phyloP scores from a whole-genome alignment of 2,888 invertebrate genomes.

The Scrobipalpa costella region DNA sequence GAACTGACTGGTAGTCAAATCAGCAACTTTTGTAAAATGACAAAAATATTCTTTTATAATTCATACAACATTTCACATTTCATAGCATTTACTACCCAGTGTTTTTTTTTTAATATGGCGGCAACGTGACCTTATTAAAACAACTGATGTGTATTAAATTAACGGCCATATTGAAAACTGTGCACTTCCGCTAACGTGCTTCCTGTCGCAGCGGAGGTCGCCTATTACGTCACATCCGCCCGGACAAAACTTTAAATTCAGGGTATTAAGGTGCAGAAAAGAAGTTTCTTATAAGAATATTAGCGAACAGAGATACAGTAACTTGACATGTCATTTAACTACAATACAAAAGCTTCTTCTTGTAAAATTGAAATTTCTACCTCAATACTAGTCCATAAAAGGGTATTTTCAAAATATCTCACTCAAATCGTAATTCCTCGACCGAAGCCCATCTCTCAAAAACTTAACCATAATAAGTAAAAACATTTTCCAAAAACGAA shows the following conservation, averaged over 20 bases:
- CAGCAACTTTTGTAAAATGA: neutral
- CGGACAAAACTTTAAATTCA: conserved; percentile 48
- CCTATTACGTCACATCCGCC: conserved; percentile 61
- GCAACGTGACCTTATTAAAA: neutral
- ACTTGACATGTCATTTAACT: no score
- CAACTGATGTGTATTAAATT: neutral
- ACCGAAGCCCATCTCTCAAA: neutral
- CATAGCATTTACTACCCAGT: no score
- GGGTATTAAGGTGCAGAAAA: conserved; percentile 39
- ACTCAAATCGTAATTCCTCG: neutral
- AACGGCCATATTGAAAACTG: conserved; percentile 36
- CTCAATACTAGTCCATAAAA: no score
- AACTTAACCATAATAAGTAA: conserved; percentile 11
- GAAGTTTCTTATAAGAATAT: neutral
- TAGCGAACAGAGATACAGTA: neutral
- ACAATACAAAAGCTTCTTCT: no score
- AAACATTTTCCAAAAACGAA: conserved; percentile 17
- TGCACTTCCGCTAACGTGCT: conserved; percentile 45
- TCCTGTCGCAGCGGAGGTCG: conserved; percentile 57
- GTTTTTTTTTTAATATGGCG: neutral
- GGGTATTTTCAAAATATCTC: no score
- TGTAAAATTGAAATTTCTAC: no score
- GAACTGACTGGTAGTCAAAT: neutral
- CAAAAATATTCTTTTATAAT: no score
- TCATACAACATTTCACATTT: no score